A percentile compares a stretch with the other conserved stretches of the same genome.
phyloP scores from a whole-genome alignment of 2,888 invertebrate genomes.

The Phortica magna region DNA sequence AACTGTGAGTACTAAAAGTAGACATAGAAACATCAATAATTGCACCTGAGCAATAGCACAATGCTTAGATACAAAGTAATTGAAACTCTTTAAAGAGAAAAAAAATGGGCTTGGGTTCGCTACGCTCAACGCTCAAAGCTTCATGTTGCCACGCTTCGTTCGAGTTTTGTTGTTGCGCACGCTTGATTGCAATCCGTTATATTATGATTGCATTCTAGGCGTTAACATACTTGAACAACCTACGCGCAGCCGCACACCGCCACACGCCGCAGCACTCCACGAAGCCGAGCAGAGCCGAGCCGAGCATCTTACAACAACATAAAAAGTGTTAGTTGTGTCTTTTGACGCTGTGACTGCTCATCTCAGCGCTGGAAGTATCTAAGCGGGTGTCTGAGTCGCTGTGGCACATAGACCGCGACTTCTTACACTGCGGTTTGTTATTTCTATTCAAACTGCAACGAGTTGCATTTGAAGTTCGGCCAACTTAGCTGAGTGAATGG shows the following conservation, averaged over 20 bases:
- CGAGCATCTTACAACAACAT: not conserved
- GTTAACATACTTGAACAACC: constrained; percentile 40
- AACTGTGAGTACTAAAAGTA: not conserved
- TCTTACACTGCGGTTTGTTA: not conserved
- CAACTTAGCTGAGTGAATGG: constrained; percentile 30
- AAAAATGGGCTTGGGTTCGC: constrained; percentile 31
- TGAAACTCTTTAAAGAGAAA: constrained; percentile 13
- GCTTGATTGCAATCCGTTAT: constrained; percentile 39
- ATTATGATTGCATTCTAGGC: constrained; percentile 42
- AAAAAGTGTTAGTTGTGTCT: no score
- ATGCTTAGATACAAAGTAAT: constrained; percentile 11
- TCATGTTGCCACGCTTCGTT: constrained; percentile 18
- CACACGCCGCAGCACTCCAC: constrained; percentile 4
- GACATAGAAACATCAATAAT: constrained; percentile 24
- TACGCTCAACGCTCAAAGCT: not conserved
- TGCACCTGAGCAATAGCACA: constrained; percentile 27
- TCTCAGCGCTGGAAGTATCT: not conserved
- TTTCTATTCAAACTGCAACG: not conserved
- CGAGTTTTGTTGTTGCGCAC: not conserved
- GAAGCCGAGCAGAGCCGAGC: not conserved
- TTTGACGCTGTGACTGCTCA: not conserved
- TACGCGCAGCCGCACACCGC: constrained; percentile 25
- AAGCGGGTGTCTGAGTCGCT: not conserved
- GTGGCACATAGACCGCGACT: not conserved
- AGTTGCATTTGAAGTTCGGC: not conserved